Evolutionary conservation across 92 coral and sea anemone species (phyloP).

Genomic region (Desmophyllum pertusum): DNA sequence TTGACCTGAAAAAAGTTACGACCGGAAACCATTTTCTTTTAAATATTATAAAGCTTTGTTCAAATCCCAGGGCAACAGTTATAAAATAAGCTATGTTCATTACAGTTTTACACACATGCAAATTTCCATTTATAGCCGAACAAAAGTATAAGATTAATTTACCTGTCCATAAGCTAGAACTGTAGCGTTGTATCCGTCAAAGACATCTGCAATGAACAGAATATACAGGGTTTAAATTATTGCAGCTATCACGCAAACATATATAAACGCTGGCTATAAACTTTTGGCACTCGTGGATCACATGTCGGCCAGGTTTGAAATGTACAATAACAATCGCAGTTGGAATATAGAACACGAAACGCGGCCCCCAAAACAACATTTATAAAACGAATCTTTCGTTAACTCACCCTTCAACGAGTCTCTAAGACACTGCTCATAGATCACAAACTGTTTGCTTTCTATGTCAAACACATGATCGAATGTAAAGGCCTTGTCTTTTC

Average conservation of each 20-base stretch:
- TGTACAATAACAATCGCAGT: conserved; percentile 24
- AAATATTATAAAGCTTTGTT: not conserved
- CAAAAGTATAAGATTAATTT: conserved; percentile 19
- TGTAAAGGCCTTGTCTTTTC: conserved; percentile 98
- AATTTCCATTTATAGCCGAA: not conserved
- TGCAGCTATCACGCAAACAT: not conserved
- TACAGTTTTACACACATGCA: not conserved
- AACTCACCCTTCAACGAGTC: conserved; percentile 93
- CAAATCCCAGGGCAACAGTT: not conserved
- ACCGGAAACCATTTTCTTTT: conserved; percentile 18
- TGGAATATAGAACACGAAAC: not conserved
- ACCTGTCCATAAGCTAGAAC: conserved; percentile 99
- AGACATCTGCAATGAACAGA: conserved; percentile 73
- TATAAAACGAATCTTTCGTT: conserved; percentile 4
- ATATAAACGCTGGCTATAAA: not conserved
- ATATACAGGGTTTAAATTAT: not conserved
- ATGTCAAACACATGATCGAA: conserved; percentile 91
- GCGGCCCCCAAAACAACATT: not conserved
- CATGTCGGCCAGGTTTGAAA: not conserved
- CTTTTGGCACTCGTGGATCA: conserved; percentile 14
- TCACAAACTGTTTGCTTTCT: conserved; percentile 75
- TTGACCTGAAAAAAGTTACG: conserved; percentile 10
- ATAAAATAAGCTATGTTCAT: not conserved
- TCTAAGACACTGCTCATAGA: conserved; percentile 86
- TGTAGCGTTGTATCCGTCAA: conserved; percentile 98